Base-by-base conservation (phyloP, 1,140 invertebrate genomes). In the Lucilia cuprina region DNA sequence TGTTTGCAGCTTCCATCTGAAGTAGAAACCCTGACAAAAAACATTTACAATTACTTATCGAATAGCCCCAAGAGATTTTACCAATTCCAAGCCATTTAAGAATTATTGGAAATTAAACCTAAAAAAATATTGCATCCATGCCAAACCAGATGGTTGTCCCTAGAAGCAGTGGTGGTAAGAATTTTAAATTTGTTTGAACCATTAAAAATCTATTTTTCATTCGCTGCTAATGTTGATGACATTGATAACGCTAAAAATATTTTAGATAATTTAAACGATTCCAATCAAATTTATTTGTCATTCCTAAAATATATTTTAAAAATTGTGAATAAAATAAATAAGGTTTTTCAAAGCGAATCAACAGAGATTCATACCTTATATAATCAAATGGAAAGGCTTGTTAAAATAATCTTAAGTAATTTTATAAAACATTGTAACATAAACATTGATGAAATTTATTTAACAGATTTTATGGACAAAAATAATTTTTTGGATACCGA, bases 281-380 rank as follows among this genome's bases (percentile, higher is more conserved):
- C 35, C 5, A 83, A 83, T 41, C 5, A 65, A 82, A 82, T 50
- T 82, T 50, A 82, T 17, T 82, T 82, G 8, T 83, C 30, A 30
- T 83, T 83, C 34, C 13, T 83, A 83, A 41, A 83, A 83, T 83
- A 49, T 65, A 55, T 83, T 5, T 7, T 60, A 19, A 17, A 3
- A 65, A 70, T 49, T 35, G 65, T 60, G 14, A 82, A 82, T 82
- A 82, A 49, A 49, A 50, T 82, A 82, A 82, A 82, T 34, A 47
- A 49, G n/a, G n/a, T 47, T 5, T 82, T 82, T 82, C 78, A 82
- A 49, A 82, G 78, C 49, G 34, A 82, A 82, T n/a, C 17, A 17
- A 19, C 78, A 47, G 41, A 82, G 49, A 82, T 82, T 13, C 78
- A 82, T 19, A 82, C 8, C n/a, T 8, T 82, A 5, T 19, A 47